These are phyloP conservation scores for Crossaster papposus DNA, from an alignment of 53 echinoderm and acorn worm genomes.

Conservation along the genomic window DNA sequence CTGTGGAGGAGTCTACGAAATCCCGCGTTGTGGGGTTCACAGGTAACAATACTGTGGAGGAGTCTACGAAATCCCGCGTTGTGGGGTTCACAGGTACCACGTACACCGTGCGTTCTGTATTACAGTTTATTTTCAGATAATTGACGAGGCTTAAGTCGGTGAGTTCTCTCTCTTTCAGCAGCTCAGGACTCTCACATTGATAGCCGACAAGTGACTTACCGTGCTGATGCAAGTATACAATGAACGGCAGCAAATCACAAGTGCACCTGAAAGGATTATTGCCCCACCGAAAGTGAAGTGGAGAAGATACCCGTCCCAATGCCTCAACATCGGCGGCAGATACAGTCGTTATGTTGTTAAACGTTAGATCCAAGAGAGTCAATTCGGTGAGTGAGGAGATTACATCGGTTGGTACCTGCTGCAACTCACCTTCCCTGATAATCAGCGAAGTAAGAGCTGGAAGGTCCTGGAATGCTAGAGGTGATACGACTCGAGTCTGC, in stretches of 20 bases:
- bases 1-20: no score
- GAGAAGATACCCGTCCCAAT: neutral
- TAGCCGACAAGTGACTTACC: neutral
- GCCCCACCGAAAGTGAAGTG: neutral
- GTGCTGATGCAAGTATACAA: slow-evolving; percentile 13
- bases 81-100: slow-evolving; percentile 9
- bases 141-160: neutral
- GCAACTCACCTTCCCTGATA: neutral
- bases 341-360: slow-evolving; percentile 18
- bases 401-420: slow-evolving; percentile 5
- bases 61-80: no score
- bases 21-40: no score
- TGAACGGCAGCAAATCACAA: slow-evolving; percentile 40
- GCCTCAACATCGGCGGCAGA: neutral
- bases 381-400: slow-evolving; percentile 6
- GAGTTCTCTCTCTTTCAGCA: neutral
- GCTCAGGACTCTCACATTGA: slow-evolving; percentile 3
- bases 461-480: slow-evolving; percentile 22
- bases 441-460: slow-evolving; percentile 5
- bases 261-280: slow-evolving; percentile 46
- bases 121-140: slow-evolving; percentile 31
- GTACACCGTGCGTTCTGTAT: neutral
- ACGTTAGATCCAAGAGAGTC: neutral
- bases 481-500: slow-evolving; percentile 1
- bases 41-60: no score